phyloP scores from a whole-genome alignment of 2,113 vertebrate species.

The Channa argus region DNA sequence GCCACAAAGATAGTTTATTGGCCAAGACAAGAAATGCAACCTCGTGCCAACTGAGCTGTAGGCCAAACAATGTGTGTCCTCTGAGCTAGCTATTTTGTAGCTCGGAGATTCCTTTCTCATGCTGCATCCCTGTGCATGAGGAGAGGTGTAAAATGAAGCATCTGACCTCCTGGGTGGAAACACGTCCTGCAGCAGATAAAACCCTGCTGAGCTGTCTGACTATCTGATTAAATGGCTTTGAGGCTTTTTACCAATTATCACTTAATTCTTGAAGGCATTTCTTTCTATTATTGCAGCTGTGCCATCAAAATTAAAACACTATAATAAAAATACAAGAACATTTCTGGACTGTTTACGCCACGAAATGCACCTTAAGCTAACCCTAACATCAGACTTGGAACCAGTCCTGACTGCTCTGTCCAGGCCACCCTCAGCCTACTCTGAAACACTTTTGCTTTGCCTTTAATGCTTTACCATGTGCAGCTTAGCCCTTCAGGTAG shows the following conservation, averaged over 20 bases:
- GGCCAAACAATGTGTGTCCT: constrained; percentile 64
- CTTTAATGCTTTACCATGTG: no score
- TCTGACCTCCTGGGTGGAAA: constrained; percentile 33
- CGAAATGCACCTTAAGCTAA: no score
- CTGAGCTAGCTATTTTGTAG: constrained; percentile 45
- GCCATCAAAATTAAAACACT: background rate
- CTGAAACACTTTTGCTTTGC: no score
- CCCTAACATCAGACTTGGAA: no score
- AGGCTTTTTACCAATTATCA: background rate
- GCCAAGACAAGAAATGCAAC: constrained; percentile 69
- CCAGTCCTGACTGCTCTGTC: no score
- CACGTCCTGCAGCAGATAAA: constrained; percentile 39
- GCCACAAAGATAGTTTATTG: constrained; percentile 78
- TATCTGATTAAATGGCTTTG: constrained; percentile 6
- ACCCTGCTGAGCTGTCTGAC: constrained; percentile 17
- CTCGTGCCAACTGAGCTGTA: constrained; percentile 52
- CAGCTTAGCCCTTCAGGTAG: no score
- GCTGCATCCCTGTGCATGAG: constrained; percentile 8
- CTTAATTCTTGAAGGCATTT: constrained; percentile 15
- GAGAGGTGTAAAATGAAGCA: constrained; percentile 24
- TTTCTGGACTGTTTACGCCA: no score
- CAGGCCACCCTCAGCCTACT: no score
- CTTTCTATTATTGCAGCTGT: background rate
- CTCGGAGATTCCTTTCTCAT: constrained; percentile 40
- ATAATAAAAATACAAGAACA: no score